Percentiles rank a stretch among this genome's conserved stretches.
Evolutionary conservation across 2,113 vertebrate genomes (phyloP).

Genomic region (Elaphurus davidianus): DNA sequence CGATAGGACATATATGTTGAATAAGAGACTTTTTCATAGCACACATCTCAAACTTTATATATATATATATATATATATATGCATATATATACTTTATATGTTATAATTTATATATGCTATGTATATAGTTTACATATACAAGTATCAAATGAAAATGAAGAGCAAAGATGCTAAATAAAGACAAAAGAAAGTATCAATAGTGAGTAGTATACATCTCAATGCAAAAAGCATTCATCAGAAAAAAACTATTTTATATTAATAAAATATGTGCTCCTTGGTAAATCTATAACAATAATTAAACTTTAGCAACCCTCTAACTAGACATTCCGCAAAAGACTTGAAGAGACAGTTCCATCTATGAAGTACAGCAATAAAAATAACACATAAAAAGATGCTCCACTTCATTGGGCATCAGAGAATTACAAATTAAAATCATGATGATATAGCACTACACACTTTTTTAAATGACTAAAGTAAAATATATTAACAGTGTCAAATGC

Average conservation of each 20-base stretch:
- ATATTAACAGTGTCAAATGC: neutral
- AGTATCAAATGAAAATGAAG: neutral
- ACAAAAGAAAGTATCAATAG: neutral
- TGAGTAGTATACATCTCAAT: neutral
- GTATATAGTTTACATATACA: neutral
- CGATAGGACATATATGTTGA: neutral
- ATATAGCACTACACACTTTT: neutral
- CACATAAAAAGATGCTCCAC: neutral
- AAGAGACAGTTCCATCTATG: accelerated
- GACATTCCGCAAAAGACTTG: neutral
- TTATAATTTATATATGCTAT: neutral
- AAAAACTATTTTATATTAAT: neutral
- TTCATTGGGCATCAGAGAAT: neutral
- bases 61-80: neutral
- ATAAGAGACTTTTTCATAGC: neutral
- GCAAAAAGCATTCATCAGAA: neutral
- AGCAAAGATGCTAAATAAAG: neutral
- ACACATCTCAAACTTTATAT: neutral
- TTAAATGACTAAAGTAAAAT: neutral
- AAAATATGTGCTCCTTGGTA: neutral
- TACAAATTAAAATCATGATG: neutral
- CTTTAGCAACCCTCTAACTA: neutral
- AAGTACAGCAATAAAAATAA: neutral
- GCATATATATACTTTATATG: neutral
- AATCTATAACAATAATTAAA: neutral